Percentiles rank a stretch among this genome's conserved stretches.
Conservation (phyloP, 2,888 invertebrate genomes). For the Branchellion lobata region DNA sequence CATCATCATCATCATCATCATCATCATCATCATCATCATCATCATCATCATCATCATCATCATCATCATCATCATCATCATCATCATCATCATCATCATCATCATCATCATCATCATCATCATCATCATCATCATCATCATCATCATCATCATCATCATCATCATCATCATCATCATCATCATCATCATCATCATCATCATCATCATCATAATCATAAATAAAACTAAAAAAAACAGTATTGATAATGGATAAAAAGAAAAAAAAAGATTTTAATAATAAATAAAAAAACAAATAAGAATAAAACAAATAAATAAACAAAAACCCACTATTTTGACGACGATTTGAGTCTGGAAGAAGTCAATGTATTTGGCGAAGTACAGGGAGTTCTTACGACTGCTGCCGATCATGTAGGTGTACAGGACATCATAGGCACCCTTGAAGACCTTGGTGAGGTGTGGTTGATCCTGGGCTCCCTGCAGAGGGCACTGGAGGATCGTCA, state of each 20-base stretch:
- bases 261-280: too few species aligned
- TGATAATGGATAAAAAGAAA: too few species aligned
- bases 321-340: conserved; percentile 59
- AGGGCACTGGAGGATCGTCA: conserved; percentile 59
- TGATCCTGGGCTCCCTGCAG: conserved; percentile 59
- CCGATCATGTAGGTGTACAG: conserved; percentile 63
- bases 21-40: conserved; percentile 17
- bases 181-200: conserved; percentile 19
- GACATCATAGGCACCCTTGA: conserved; percentile 61
- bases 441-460: conserved; percentile 59
- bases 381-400: conserved; percentile 62
- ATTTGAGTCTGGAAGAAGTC: conserved; percentile 63
- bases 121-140: conserved; percentile 33
- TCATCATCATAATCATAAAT: too few species aligned
- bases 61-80: conserved; percentile 10
- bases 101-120: conserved; percentile 32
- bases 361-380: conserved; percentile 63
- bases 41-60: conserved; percentile 32
- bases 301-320: neutral
- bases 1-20: conserved; percentile 34
- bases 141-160: neutral
- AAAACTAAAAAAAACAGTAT: too few species aligned
- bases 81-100: conserved; percentile 21
- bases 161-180: conserved; percentile 8
- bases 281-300: too few species aligned